phyloP scores from a whole-genome alignment of 2,797 vertebrate species.

The Macroramphosus scolopax region DNA sequence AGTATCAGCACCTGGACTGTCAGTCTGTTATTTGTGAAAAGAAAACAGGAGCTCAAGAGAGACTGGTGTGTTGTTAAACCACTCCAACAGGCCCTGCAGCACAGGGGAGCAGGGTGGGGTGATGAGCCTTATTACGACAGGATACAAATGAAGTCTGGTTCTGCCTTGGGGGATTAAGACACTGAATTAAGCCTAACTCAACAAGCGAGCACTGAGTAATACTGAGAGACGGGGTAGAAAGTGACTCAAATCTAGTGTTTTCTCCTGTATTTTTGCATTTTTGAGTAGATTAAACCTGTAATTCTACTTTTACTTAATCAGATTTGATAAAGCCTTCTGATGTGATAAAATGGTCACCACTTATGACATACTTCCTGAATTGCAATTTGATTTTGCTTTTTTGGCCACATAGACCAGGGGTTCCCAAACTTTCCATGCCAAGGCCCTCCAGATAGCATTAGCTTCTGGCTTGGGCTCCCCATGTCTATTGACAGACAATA shows the following conservation, averaged over 20 bases:
- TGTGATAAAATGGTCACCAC: conserved; percentile 1
- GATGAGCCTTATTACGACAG: conserved; percentile 24
- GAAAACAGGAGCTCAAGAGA: conserved; percentile 40
- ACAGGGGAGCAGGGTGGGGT: conserved; percentile 39
- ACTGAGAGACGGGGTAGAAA: not conserved
- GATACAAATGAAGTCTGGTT: conserved; percentile 54
- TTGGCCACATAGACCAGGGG: no score
- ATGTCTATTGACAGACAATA: no score
- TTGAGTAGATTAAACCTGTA: conserved; percentile 11
- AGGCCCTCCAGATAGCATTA: no score
- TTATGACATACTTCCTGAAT: not conserved
- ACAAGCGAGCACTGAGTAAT: conserved; percentile 20
- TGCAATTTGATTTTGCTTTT: conserved; percentile 5
- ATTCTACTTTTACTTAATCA: not conserved
- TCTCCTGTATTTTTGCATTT: no score
- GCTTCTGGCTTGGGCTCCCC: no score
- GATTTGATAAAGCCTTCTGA: no score
- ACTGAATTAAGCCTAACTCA: no score
- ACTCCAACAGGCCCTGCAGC: conserved; percentile 63
- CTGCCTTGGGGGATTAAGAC: conserved; percentile 28
- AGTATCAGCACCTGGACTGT: conserved; percentile 23
- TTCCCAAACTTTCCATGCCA: no score
- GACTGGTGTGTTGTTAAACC: conserved; percentile 56
- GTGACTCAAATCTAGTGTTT: conserved; percentile 16
- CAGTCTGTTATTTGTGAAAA: conserved; percentile 33